Base-by-base conservation (phyloP, 1,140 invertebrate species). In the Akabosia matsudoensis region DNA sequence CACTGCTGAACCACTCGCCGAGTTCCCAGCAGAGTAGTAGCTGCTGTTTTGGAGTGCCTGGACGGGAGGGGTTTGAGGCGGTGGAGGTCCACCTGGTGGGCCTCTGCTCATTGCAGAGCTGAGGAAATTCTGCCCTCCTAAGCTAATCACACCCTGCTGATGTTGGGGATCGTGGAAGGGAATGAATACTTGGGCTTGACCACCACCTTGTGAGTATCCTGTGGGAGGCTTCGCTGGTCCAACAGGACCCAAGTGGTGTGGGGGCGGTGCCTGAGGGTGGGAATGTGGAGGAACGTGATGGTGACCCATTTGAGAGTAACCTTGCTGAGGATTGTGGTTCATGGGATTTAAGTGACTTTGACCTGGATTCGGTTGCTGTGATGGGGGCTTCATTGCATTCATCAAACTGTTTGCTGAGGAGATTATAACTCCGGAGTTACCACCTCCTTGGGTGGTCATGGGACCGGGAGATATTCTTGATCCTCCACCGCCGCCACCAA, bases 261-360 rank as follows among this genome's bases (percentile, higher is more conserved):
- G 70, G 28, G 74, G 79, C 24, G 56, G 74, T n/a, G 56, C 2
- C 70, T 77, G 31, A 31, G 76, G 30, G 54, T 73, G 73, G n/a
- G 45, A 34, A 70, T 75, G 78, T 45, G 70, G 71, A 24, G 56
- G 28, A 4, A 22, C n/a, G 30, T 33, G 70, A 61, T 79, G 79
- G 70, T 79, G 76, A 72, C 73, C 72, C 30, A 78, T n/a, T 71
- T 78, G 76, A n/a, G 76, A 79, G 54, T 77, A 79, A 2, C 51
- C 70, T 45, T 74, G 78, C 56, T 77, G 76, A 18, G 37, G 7
- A 18, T 45, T 45, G 37, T 45, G 7, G 37, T 18, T 45, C 37
- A 45, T 45, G 37, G 37, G 37, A 45, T 45, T 45, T 18, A 45
- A 10, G 37, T 18, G 37, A 7, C 37, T 45, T 45, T 45, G 37